phyloP scores from a whole-genome alignment of 1,140 invertebrate species.

The Cydia fagiglandana region DNA sequence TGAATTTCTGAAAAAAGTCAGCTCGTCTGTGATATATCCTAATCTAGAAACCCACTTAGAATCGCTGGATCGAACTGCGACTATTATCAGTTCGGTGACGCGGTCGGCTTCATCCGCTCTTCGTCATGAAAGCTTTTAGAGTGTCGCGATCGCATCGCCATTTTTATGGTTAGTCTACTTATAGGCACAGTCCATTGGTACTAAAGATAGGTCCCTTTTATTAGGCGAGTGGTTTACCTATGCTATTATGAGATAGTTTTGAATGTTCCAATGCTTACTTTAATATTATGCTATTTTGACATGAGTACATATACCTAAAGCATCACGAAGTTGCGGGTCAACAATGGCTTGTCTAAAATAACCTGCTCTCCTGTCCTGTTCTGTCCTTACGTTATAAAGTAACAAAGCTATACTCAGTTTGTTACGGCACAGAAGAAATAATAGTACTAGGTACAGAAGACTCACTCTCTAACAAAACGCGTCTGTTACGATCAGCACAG shows the following conservation, averaged over 20 bases:
- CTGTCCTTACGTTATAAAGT: no score
- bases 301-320: no score
- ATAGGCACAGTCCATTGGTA: background rate
- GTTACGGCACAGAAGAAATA: no score
- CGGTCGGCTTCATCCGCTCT: conserved; percentile 13
- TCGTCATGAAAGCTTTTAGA: conserved; percentile 35
- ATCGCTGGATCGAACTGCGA: background rate
- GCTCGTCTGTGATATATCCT: background rate
- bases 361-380: no score
- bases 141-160: background rate
- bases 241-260: conserved; percentile 35
- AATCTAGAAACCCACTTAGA: conserved; percentile 4
- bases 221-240: conserved; percentile 25
- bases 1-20: no score
- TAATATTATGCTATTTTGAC: background rate
- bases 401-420: no score
- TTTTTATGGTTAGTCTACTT: conserved; percentile 18
- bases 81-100: conserved; percentile 23
- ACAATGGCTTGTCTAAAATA: no score
- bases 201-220: no score
- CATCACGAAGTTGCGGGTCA: no score
- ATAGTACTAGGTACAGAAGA: no score
- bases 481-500: no score
- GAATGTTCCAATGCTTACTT: background rate
- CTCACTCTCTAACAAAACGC: no score